Evolutionary conservation across 2,888 invertebrate genomes (phyloP).

Genomic region (Brenthis daphne): DNA sequence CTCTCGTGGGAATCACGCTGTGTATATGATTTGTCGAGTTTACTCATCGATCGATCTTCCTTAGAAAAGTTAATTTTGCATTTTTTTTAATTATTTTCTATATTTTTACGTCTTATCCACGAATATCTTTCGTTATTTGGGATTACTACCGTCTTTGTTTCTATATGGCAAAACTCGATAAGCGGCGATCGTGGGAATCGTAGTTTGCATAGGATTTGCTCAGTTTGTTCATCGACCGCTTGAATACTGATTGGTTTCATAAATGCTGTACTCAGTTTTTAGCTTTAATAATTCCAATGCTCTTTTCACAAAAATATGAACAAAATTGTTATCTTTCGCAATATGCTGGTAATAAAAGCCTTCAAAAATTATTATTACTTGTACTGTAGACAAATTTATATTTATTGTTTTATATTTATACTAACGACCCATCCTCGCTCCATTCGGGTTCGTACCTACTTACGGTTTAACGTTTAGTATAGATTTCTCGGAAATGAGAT

Average conservation of each 20-base stretch:
- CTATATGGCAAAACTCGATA: conserved; percentile 39
- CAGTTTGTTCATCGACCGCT: conserved; percentile 42
- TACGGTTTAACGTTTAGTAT: too few species aligned
- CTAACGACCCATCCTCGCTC: too few species aligned
- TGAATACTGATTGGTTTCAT: conserved; percentile 41
- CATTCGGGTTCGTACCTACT: too few species aligned
- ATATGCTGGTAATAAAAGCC: too few species aligned
- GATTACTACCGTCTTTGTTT: conserved; percentile 34
- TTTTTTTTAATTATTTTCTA: not conserved
- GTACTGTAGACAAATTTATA: too few species aligned
- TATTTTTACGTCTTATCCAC: conserved; percentile 23
- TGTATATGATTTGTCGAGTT: too few species aligned
- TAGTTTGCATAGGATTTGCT: conserved; percentile 66
- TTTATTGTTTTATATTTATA: too few species aligned
- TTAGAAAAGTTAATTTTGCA: too few species aligned
- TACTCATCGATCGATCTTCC: not conserved
- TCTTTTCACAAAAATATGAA: not conserved
- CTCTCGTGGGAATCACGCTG: too few species aligned
- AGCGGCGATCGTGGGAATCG: conserved; percentile 44
- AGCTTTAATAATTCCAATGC: not conserved
- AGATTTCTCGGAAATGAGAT: too few species aligned
- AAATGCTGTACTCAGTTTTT: conserved; percentile 22
- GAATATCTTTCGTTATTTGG: conserved; percentile 21
- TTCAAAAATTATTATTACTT: too few species aligned
- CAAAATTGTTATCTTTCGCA: not conserved